Conservation (phyloP, 2,797 vertebrate species). For the Anomalospiza imberbis region DNA sequence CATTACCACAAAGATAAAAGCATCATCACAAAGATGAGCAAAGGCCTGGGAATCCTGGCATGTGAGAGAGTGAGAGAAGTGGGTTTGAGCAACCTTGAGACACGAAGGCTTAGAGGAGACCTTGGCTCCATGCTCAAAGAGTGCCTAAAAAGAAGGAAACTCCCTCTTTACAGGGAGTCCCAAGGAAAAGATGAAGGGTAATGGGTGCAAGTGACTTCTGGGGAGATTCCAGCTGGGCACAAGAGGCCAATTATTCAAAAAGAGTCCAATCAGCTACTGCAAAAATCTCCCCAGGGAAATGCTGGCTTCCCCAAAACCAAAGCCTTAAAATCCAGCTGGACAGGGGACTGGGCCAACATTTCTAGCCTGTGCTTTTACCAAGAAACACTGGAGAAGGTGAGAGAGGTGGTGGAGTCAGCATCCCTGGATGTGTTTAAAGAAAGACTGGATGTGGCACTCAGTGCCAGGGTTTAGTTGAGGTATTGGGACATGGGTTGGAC, state of each 20-base stretch:
- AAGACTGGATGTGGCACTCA: neutral
- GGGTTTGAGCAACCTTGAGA: neutral
- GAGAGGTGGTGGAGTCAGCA: neutral
- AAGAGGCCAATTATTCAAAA: neutral
- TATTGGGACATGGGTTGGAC: neutral
- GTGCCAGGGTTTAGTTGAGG: neutral
- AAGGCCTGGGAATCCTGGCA: neutral
- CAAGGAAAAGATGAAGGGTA: neutral
- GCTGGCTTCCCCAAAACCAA: fast-evolving
- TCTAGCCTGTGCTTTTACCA: neutral
- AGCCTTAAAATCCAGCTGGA: neutral
- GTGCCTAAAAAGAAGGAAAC: neutral
- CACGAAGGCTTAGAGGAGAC: neutral
- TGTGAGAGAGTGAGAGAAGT: neutral
- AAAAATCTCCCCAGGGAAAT: neutral
- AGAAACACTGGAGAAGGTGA: neutral
- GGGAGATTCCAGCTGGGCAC: neutral
- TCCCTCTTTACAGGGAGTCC: neutral
- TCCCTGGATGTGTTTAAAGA: neutral
- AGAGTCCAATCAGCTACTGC: neutral
- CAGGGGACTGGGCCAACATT: neutral
- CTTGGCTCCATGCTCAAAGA: neutral
- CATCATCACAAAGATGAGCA: neutral
- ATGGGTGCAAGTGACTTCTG: fast-evolving
- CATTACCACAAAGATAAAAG: neutral